Evolutionary conservation across 2,113 vertebrate species (phyloP).

Genomic region (Myrmecobius fasciatus): DNA sequence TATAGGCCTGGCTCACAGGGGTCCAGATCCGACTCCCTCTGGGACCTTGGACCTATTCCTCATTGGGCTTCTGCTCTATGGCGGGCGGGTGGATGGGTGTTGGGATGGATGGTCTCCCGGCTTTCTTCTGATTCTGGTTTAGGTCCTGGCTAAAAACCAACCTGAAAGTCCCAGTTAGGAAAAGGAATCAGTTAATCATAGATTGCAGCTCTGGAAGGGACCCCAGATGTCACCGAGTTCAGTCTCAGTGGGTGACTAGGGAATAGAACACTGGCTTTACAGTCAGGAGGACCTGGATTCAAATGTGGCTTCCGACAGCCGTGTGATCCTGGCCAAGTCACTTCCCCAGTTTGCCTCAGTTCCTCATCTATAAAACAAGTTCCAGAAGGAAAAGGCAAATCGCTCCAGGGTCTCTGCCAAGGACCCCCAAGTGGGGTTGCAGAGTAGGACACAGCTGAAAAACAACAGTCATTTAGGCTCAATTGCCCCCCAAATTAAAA

Average conservation of each 20-base stretch:
- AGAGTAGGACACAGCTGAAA: no score
- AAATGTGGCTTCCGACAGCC: background rate
- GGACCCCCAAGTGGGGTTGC: no score
- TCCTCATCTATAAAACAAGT: no score
- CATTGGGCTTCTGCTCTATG: background rate
- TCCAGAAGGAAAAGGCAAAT: no score
- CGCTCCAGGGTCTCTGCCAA: no score
- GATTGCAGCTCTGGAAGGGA: background rate
- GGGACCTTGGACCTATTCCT: background rate
- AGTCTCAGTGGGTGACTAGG: fast-evolving
- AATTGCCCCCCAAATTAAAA: background rate
- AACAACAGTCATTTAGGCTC: background rate
- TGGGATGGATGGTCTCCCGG: background rate
- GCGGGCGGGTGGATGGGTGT: background rate
- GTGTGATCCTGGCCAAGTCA: no score
- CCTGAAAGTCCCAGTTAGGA: no score
- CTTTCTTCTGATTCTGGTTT: background rate
- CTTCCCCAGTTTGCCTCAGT: no score
- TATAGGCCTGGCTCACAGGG: no score
- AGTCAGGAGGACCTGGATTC: background rate
- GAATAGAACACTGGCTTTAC: background rate
- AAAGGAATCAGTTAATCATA: background rate
- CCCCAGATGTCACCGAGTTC: background rate
- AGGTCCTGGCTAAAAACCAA: background rate
- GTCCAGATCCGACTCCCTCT: no score